Percentiles rank a stretch among this genome's conserved stretches.
These are phyloP conservation scores for Nephrotoma guestfalica DNA, from an alignment of 2,888 invertebrate species.

Conservation along the genomic window DNA sequence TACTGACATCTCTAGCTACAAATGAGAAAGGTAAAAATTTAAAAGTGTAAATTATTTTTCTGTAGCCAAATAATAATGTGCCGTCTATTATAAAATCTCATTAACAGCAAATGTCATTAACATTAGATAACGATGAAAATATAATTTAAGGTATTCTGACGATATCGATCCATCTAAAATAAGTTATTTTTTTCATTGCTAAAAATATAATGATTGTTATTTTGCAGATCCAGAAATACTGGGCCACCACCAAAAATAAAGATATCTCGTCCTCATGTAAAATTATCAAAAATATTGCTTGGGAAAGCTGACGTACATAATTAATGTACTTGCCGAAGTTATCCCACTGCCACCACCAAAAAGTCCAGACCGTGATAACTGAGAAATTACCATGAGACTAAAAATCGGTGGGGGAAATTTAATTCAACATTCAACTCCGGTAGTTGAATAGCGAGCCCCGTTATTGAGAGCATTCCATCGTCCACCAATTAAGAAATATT, in stretches of 20 bases:
- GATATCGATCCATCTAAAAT: conserved; percentile 81
- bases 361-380: conserved; percentile 85
- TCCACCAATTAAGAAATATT: conserved; percentile 73
- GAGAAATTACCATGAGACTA: conserved; percentile 59
- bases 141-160: conserved; percentile 85
- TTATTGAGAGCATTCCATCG: conserved; percentile 92
- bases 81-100: too few relatives aligned
- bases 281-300: conserved; percentile 79
- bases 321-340: conserved; percentile 87
- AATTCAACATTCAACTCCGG: conserved; percentile 95
- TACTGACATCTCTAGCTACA: too few relatives aligned
- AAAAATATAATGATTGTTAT: conserved; percentile 8
- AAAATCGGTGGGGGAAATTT: conserved; percentile 83
- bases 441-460: conserved; percentile 84
- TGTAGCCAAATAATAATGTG: too few relatives aligned
- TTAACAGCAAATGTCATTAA: too few relatives aligned
- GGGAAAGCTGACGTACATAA: conserved; percentile 94
- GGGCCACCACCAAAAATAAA: conserved; percentile 75
- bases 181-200: not conserved
- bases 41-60: too few relatives aligned
- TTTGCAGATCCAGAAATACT: conserved; percentile 35
- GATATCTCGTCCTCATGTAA: conserved; percentile 86
- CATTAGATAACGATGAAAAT: conserved; percentile 94
- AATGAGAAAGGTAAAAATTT: too few relatives aligned
- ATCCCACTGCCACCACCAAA: conserved; percentile 83